These are phyloP conservation scores for Triplophysa bombifrons DNA, from an alignment of 2,797 vertebrate species.

Conservation along the genomic window DNA sequence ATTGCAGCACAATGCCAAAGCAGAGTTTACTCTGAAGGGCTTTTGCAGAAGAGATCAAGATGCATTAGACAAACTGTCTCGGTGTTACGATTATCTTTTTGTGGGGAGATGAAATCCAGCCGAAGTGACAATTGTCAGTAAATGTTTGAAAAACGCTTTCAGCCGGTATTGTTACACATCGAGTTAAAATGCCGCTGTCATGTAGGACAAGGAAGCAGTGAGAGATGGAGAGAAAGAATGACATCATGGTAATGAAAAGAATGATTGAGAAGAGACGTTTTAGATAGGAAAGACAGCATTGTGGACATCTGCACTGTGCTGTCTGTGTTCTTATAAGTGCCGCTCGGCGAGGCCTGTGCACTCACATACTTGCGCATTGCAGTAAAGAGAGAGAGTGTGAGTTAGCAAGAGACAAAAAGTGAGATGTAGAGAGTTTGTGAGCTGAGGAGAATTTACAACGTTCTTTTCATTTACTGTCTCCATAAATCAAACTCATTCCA, in stretches of 20 bases:
- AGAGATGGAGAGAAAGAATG: slow-evolving; percentile 22
- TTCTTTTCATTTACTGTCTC: slow-evolving; percentile 69
- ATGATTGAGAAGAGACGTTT: slow-evolving; percentile 34
- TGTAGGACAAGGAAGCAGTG: not conserved
- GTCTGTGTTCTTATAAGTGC: slow-evolving; percentile 64
- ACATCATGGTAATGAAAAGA: slow-evolving; percentile 31
- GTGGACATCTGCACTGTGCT: slow-evolving; percentile 23
- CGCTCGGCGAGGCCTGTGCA: slow-evolving; percentile 60
- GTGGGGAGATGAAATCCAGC: slow-evolving; percentile 24
- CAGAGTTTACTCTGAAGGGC: not conserved
- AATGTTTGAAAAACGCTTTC: slow-evolving; percentile 63
- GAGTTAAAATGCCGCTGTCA: slow-evolving; percentile 37
- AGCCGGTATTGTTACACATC: slow-evolving; percentile 27
- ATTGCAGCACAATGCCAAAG: slow-evolving; percentile 6
- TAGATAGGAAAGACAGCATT: slow-evolving; percentile 50
- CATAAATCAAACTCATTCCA: slow-evolving; percentile 69
- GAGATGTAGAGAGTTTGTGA: slow-evolving; percentile 44
- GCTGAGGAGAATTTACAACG: slow-evolving; percentile 69
- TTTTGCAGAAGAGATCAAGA: slow-evolving; percentile 29
- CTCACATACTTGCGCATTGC: slow-evolving; percentile 76
- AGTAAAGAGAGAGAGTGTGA: slow-evolving; percentile 65
- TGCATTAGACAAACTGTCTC: slow-evolving; percentile 36
- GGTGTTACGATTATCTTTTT: slow-evolving; percentile 29
- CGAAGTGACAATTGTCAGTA: slow-evolving; percentile 33
- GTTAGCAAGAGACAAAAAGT: slow-evolving; percentile 4